These are phyloP conservation scores for Pogonomyrmex barbatus DNA, from an alignment of 1,140 invertebrate genomes.

Conservation along the genomic window DNA sequence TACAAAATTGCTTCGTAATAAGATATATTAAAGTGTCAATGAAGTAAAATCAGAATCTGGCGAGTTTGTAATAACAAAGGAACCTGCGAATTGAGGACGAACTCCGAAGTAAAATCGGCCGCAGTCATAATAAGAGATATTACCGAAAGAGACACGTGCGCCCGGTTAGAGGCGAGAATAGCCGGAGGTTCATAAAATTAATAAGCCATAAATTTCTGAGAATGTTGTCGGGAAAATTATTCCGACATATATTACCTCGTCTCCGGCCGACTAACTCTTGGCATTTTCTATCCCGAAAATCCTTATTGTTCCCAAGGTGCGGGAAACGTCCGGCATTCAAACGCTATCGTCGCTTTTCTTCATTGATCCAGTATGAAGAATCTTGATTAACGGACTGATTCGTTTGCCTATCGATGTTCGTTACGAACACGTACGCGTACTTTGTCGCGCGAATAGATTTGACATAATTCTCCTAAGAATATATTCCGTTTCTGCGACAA, in stretches of 20 bases:
- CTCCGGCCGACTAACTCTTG: slow-evolving; percentile 9
- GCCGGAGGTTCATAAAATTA: slow-evolving; percentile 76
- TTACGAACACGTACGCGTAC: neutral
- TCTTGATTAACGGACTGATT: slow-evolving; percentile 29
- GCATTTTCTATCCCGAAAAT: neutral
- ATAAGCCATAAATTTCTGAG: slow-evolving; percentile 76
- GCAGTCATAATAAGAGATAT: slow-evolving; percentile 70
- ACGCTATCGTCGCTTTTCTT: neutral
- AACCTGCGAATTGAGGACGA: slow-evolving; percentile 20
- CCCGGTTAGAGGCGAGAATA: slow-evolving; percentile 25
- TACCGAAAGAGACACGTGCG: slow-evolving; percentile 64
- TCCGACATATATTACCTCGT: slow-evolving; percentile 57
- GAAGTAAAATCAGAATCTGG: slow-evolving; percentile 27
- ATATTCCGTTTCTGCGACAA: slow-evolving; percentile 31
- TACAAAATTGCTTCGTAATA: slow-evolving; percentile 2
- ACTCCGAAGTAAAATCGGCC: slow-evolving; percentile 40
- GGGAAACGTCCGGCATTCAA: neutral
- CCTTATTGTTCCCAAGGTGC: slow-evolving; percentile 9
- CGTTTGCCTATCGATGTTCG: slow-evolving; percentile 17
- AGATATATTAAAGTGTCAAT: slow-evolving; percentile 57
- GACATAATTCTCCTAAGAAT: slow-evolving; percentile 14
- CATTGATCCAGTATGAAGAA: neutral
- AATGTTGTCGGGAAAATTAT: slow-evolving; percentile 74
- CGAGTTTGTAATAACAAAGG: slow-evolving; percentile 35
- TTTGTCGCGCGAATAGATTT: neutral